Evolutionary conservation across 1,140 invertebrate genomes (phyloP), one percentile per base, ranked within the genome.

Genomic region (Cylas formicarius): DNA sequence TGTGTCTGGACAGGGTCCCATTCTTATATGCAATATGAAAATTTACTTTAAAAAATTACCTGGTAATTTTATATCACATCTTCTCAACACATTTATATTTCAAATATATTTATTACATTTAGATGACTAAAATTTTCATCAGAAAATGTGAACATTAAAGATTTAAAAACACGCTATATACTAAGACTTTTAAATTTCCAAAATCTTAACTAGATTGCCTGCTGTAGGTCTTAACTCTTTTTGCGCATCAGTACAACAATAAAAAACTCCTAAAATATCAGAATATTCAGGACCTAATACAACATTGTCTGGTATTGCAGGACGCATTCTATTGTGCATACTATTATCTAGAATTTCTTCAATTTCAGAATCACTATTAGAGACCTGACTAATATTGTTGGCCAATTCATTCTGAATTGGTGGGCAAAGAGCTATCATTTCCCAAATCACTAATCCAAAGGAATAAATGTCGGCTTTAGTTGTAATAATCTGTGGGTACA

Each of bases 391-490:
- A 10, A 61, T 56, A 10, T 67, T 62, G 16, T 70, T 63, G 16
- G 64, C 53, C 6, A 45, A 13, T 5, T 50, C 35, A 34, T 61
- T 53, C 37, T 71, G 62, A 53, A 62, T 84, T 80, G n/a, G 86
- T 81, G 6, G 76, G 64, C 35, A 67, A 7, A 89, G 63, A 0
- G 85, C 70, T 58, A 90, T 68, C 75, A 88, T 90, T 72, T 90
- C 87, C 76, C 82, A 89, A 9, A 90, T 55, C 1, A 81, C 74
- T 11, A 90, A 67, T 5, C 86, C 86, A 55, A 80, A 82, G 10
- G 86, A 69, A 69, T 85, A 91, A 13, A 91, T 81, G 58, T 91
- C 88, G 1, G 81, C 77, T 66, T 84, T 84, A 47, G 67, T 70
- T 9, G 81, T 78, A 35, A 88, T 74, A 40, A 65, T 55, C 7